A percentile compares a stretch with the other conserved stretches of the same genome.
Conservation (phyloP, 2,888 invertebrate genomes). For the Trachelus iudaicus region DNA sequence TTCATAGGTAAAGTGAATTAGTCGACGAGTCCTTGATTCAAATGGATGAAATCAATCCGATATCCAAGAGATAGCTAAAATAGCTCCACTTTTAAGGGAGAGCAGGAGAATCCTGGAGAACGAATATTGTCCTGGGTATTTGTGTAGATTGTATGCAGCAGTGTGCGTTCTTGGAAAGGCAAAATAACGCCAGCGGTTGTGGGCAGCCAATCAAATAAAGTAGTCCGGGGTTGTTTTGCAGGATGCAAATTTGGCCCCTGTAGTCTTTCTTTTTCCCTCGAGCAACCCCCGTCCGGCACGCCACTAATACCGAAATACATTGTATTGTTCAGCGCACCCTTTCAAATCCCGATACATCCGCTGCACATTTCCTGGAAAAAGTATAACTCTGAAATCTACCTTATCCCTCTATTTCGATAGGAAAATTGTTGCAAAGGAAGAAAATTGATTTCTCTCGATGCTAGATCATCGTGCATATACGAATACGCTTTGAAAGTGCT, state of each 20-base stretch:
- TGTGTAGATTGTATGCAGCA: neutral
- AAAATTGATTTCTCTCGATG: neutral
- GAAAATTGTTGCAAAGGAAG: neutral
- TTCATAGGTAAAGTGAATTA: neutral
- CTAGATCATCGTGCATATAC: neutral
- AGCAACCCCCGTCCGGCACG: conserved; percentile 7
- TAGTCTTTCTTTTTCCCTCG: conserved; percentile 29
- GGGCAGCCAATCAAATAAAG: conserved; percentile 60
- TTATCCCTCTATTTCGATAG: neutral
- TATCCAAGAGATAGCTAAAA: neutral
- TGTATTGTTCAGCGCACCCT: conserved; percentile 36
- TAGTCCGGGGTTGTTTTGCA: conserved; percentile 56
- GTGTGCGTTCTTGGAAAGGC: neutral
- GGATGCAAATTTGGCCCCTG: conserved; percentile 55
- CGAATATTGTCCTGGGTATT: neutral
- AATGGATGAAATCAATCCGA: neutral
- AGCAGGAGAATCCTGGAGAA: neutral
- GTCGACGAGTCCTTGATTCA: neutral
- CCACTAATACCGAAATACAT: conserved; percentile 22
- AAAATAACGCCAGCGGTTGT: conserved; percentile 12
- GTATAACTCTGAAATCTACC: neutral
- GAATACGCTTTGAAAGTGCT: neutral
- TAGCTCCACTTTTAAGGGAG: neutral
- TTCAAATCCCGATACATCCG: conserved; percentile 38
- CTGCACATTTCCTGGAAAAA: neutral